These are phyloP conservation scores for Chamaetylas fuelleborni DNA, from an alignment of 2,113 vertebrate species.

Conservation along the genomic window DNA sequence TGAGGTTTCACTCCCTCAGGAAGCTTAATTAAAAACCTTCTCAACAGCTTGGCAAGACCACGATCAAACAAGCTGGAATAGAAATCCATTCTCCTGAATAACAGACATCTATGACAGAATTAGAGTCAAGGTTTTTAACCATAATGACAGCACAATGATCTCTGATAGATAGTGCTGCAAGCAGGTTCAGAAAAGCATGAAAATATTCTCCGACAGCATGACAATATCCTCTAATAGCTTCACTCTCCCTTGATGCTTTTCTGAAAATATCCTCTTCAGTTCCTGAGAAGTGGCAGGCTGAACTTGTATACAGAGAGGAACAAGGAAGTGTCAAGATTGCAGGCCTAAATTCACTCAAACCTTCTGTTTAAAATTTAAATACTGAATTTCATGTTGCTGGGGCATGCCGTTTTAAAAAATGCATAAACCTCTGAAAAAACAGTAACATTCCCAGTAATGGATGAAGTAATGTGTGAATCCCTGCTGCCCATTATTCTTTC, in stretches of 20 bases:
- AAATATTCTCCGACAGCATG: not conserved
- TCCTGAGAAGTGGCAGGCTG: not conserved
- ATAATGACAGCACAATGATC: not conserved
- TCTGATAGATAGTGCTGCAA: not conserved
- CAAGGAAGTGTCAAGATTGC: not conserved
- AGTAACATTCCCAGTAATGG: not conserved
- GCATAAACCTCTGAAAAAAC: not conserved
- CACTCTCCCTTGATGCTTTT: not conserved
- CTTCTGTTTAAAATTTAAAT: conserved; percentile 47
- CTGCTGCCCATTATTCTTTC: not conserved
- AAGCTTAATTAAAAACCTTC: not conserved
- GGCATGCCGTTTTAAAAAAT: conserved; percentile 16
- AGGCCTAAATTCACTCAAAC: not conserved
- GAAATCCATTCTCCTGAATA: not conserved
- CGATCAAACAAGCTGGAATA: not conserved
- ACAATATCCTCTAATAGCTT: not conserved
- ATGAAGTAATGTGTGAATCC: not conserved
- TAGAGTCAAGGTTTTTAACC: not conserved
- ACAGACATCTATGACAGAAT: not conserved
- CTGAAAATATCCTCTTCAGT: not conserved
- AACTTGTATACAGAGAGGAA: not conserved
- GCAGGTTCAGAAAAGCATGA: not conserved
- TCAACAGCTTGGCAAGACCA: not conserved
- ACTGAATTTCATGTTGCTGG: not conserved
- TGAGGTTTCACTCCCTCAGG: not conserved